These are phyloP conservation scores for Lerista edwardsae DNA, from an alignment of 2,797 vertebrate genomes.

Conservation along the genomic window DNA sequence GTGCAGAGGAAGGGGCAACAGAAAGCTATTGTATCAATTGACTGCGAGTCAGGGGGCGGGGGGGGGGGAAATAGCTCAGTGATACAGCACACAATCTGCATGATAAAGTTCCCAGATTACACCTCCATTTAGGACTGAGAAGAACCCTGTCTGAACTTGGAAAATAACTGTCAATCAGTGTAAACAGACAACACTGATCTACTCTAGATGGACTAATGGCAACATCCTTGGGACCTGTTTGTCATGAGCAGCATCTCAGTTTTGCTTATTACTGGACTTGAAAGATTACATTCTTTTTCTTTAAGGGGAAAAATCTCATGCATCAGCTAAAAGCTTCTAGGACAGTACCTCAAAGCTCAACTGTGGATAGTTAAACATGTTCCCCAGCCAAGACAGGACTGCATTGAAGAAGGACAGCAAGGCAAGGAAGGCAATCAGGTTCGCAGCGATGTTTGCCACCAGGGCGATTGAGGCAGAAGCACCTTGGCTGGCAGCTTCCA, in stretches of 20 bases:
- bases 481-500: constrained; percentile 85
- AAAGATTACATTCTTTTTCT: not conserved
- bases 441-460: constrained; percentile 81
- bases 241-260: not conserved
- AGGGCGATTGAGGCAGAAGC: constrained; percentile 80
- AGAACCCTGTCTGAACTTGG: no score
- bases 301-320: not conserved
- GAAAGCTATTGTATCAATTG: not conserved
- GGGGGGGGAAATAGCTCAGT: no score
- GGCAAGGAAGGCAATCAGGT: constrained; percentile 85
- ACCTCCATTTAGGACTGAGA: no score
- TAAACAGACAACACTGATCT: no score
- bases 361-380: constrained; percentile 85
- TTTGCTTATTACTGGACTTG: not conserved
- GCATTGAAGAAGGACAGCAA: constrained; percentile 83
- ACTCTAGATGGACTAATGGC: no score
- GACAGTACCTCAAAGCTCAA: constrained; percentile 85
- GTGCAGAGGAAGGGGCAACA: not conserved
- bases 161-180: no score
- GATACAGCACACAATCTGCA: no score
- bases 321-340: constrained; percentile 5
- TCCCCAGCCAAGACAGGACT: constrained; percentile 86
- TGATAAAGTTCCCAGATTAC: no score
- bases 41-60: not conserved
- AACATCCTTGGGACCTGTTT: not conserved